phyloP scores from a whole-genome alignment of 2,888 invertebrate genomes.

The Axea sp. region DNA sequence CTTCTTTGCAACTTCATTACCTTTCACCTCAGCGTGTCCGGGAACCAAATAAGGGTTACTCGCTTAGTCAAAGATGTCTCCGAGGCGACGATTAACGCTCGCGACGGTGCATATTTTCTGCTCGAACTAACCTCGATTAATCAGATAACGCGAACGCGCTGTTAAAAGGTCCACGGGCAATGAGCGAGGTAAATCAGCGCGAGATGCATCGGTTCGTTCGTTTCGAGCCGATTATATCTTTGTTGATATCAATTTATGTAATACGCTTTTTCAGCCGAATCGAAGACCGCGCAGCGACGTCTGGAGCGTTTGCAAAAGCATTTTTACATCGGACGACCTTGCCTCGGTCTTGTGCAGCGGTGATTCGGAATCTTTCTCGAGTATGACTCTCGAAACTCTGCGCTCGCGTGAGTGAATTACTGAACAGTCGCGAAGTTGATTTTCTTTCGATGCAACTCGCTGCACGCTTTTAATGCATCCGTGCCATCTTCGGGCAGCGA shows the following conservation, averaged over 20 bases:
- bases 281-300: no score
- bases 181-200: no score
- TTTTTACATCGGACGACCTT: slow-evolving; percentile 19
- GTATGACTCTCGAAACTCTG: slow-evolving; percentile 14
- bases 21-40: slow-evolving; percentile 40
- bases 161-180: no score
- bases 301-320: no score
- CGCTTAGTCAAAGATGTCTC: slow-evolving; percentile 33
- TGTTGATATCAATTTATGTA: no score
- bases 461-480: background rate
- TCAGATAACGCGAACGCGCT: slow-evolving; percentile 19
- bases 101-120: slow-evolving; percentile 16
- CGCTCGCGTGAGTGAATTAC: slow-evolving; percentile 11
- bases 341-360: slow-evolving; percentile 5
- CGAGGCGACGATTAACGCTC: slow-evolving; percentile 25
- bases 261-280: no score
- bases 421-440: slow-evolving; percentile 16
- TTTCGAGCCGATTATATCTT: no score
- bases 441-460: background rate
- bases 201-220: background rate
- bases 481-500: no score
- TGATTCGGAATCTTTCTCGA: slow-evolving; percentile 3
- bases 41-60: slow-evolving; percentile 45
- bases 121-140: slow-evolving; percentile 32
- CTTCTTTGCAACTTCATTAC: slow-evolving; percentile 40